phyloP scores from a whole-genome alignment of 2,888 invertebrate species.

The Lacanobia wlatinum region DNA sequence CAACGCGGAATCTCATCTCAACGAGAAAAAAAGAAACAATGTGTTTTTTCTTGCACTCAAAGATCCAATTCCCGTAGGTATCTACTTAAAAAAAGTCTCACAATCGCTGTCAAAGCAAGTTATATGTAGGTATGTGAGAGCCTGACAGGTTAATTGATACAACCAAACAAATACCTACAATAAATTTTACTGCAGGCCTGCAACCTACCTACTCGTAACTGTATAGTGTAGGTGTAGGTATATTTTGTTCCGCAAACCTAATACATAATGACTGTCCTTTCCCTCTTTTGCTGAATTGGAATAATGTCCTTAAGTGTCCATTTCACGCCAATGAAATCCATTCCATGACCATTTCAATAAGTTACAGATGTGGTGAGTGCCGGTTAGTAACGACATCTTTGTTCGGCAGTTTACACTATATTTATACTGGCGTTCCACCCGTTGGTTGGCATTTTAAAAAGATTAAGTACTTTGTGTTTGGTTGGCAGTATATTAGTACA shows the following conservation, averaged over 20 bases:
- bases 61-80: too few species aligned
- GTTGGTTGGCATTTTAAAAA: neutral
- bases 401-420: slow-evolving; percentile 17
- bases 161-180: too few species aligned
- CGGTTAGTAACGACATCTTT: slow-evolving; percentile 33
- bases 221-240: neutral
- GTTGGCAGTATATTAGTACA: neutral
- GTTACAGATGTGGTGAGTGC: slow-evolving; percentile 5
- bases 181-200: too few species aligned
- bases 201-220: too few species aligned
- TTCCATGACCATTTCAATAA: slow-evolving; percentile 24
- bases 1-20: too few species aligned
- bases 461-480: too few species aligned
- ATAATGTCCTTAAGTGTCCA: slow-evolving; percentile 24
- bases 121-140: too few species aligned
- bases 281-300: slow-evolving; percentile 13
- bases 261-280: slow-evolving; percentile 6
- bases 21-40: too few species aligned
- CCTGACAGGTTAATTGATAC: too few species aligned
- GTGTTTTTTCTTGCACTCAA: too few species aligned
- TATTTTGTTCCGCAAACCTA: neutral
- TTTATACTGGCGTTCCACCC: neutral
- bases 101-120: too few species aligned
- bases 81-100: too few species aligned
- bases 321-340: slow-evolving; percentile 39